Base-by-base conservation (phyloP, 2,888 invertebrate species). In the Cantharis flavilabris region DNA sequence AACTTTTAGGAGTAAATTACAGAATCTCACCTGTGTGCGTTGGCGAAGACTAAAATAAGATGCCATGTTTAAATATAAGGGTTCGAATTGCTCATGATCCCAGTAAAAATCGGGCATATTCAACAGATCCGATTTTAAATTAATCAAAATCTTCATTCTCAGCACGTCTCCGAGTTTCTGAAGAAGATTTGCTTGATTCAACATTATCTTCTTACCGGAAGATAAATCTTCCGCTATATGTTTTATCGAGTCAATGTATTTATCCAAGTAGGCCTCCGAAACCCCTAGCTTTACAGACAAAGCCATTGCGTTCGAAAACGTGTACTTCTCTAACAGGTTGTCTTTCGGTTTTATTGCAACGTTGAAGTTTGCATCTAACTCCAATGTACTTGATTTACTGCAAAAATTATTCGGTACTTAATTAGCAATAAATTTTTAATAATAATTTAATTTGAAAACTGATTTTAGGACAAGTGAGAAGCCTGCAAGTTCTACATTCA, bases 61-160 rank as follows among this genome's bases (percentile, higher is more conserved):
- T 79, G 94, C 95, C 0, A 95, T 95, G 85, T 94, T 93, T 76
- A 93, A 91, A 88, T 98, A 99, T 7, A 98, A 90, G 0, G 89
- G 89, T 89, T 98, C 98, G 28, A 98, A 89, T 73, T 95, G 92
- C 83, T 98, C 97, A 73, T 97, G 92, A 85, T 99, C 98, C 99
- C 99, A 99, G 89, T 99, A 99, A 89, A 98, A 98, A 89, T 99
- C 99, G 0, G 98, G 98, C 0, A 97, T 97, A 87, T 98, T 98
- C 81, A 98, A 89, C 65, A 98, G 90, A 88, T 98, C 98, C 0
- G 98, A 98, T 82, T 97, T 96, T 81, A 99, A 90, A 88, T 97
- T 99, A 73, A 99, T 94, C 20, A 94, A 91, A 88, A 98, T 98
- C 3, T 97, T 91, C 30, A 98, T 89, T 0, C 96, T 95, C 86